These are phyloP conservation scores for Tautogolabrus adspersus DNA, from an alignment of 2,113 vertebrate genomes.

Conservation along the genomic window DNA sequence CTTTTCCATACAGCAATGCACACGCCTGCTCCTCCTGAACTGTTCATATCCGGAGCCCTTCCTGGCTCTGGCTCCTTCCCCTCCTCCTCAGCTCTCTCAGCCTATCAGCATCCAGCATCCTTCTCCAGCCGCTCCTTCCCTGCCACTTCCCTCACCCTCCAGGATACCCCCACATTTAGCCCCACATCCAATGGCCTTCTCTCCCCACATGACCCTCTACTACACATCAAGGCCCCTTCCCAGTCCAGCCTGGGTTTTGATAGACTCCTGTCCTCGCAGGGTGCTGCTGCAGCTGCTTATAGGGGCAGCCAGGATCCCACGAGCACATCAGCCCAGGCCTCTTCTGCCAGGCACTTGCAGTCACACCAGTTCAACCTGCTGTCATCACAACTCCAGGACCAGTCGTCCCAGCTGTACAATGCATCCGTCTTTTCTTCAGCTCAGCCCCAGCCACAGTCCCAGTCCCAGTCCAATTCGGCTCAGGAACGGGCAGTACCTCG, in stretches of 20 bases:
- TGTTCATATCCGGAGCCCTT: conserved; percentile 95
- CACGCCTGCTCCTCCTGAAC: conserved; percentile 93
- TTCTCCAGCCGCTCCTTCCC: conserved; percentile 95
- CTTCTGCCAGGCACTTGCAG: conserved; percentile 88
- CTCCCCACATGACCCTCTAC: conserved; percentile 89
- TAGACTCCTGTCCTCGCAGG: conserved; percentile 85
- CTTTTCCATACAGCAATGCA: conserved; percentile 90
- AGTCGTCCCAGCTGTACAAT: conserved; percentile 91
- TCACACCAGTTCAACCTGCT: conserved; percentile 94
- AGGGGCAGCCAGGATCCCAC: conserved; percentile 85
- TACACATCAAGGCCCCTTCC: conserved; percentile 88
- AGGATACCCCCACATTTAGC: conserved; percentile 94
- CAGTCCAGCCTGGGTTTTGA: conserved; percentile 87
- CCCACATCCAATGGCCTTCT: conserved; percentile 91
- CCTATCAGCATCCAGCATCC: conserved; percentile 95
- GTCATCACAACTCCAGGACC: conserved; percentile 89
- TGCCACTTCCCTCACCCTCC: conserved; percentile 88
- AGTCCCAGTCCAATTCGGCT: conserved; percentile 80
- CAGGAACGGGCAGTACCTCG: conserved; percentile 89
- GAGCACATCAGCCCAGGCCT: conserved; percentile 81
- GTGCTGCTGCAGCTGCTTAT: conserved; percentile 81
- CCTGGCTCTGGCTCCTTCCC: conserved; percentile 94
- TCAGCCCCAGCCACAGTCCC: conserved; percentile 84
- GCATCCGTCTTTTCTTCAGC: conserved; percentile 90
- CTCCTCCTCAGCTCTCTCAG: conserved; percentile 94